Evolutionary conservation across 2,888 invertebrate genomes (phyloP).

Genomic region (Drosophila tanythrix): DNA sequence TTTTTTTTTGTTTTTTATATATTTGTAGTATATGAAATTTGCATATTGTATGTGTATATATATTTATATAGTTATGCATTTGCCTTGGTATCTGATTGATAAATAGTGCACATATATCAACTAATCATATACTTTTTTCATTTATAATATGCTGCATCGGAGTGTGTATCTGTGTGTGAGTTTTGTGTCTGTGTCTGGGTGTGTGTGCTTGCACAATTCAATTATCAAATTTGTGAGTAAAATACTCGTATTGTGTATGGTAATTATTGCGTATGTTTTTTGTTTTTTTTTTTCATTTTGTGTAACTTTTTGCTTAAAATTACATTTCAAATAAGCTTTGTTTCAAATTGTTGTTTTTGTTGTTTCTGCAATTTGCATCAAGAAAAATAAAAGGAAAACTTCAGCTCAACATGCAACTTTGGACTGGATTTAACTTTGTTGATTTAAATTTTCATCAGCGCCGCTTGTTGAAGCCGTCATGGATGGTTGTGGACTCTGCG

Average conservation of each 20-base stretch:
- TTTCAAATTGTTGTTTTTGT: conserved; percentile 31
- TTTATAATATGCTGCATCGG: conserved; percentile 27
- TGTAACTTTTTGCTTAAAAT: conserved; percentile 56
- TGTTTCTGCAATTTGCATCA: conserved; percentile 38
- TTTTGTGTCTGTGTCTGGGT: conserved; percentile 21
- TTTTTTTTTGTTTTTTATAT: conserved; percentile 33
- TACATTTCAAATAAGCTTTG: conserved; percentile 64
- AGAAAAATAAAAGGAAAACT: conserved; percentile 52
- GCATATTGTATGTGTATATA: conserved; percentile 55
- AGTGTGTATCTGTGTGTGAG: conserved; percentile 39
- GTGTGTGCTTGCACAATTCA: conserved; percentile 48
- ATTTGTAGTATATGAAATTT: conserved; percentile 53
- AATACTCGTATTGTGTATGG: conserved; percentile 47
- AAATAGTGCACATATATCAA: conserved; percentile 78
- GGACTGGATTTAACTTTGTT: conserved; percentile 84
- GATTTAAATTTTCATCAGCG: conserved; percentile 91
- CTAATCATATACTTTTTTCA: conserved; percentile 67
- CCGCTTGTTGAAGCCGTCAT: conserved; percentile 86
- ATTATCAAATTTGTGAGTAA: conserved; percentile 41
- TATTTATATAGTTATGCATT: conserved; percentile 64
- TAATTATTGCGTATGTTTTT: conserved; percentile 49
- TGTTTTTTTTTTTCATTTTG: conserved; percentile 33
- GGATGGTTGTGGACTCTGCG: conserved; percentile 90
- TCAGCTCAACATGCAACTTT: conserved; percentile 68
- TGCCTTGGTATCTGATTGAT: conserved; percentile 58